Conservation (phyloP, 2,797 vertebrate species). For the Microctenopoma lineatum region DNA sequence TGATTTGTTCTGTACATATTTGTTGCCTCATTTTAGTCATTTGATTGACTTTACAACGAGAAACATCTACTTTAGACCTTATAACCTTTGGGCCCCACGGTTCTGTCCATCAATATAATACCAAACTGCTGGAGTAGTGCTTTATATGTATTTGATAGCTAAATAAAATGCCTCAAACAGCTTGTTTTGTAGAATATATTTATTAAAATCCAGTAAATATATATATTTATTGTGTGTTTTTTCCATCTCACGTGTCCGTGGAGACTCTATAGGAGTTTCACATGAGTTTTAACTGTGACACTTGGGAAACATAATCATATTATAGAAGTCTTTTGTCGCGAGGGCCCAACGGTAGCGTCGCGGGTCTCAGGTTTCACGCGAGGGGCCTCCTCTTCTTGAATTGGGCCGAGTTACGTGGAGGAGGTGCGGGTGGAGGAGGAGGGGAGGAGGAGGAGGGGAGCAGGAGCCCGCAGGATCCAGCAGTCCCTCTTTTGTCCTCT, state of each 20-base stretch:
- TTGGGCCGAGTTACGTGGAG: conserved; percentile 68
- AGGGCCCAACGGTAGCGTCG: conserved; percentile 56
- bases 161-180: too few relatives aligned
- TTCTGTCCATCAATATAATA: too few relatives aligned
- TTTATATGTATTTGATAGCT: too few relatives aligned
- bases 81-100: too few relatives aligned
- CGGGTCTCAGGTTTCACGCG: conserved; percentile 74
- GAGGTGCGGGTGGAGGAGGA: conserved; percentile 46
- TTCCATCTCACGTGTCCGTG: not conserved
- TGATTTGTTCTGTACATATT: not conserved
- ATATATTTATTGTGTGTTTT: not conserved
- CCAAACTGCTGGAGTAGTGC: too few relatives aligned
- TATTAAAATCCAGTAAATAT: too few relatives aligned
- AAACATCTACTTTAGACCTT: too few relatives aligned
- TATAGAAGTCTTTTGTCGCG: conserved; percentile 27
- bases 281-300: conserved; percentile 7
- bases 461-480: conserved; percentile 46
- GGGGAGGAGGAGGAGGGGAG: conserved; percentile 30
- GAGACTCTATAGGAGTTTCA: too few relatives aligned
- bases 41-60: too few relatives aligned
- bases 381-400: conserved; percentile 71
- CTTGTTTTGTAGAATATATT: too few relatives aligned
- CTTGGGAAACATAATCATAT: conserved; percentile 21
- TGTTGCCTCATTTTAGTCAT: too few relatives aligned
- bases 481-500: conserved; percentile 54